phyloP scores from a whole-genome alignment of 2,888 invertebrate genomes.

The Pheosia gnoma region DNA sequence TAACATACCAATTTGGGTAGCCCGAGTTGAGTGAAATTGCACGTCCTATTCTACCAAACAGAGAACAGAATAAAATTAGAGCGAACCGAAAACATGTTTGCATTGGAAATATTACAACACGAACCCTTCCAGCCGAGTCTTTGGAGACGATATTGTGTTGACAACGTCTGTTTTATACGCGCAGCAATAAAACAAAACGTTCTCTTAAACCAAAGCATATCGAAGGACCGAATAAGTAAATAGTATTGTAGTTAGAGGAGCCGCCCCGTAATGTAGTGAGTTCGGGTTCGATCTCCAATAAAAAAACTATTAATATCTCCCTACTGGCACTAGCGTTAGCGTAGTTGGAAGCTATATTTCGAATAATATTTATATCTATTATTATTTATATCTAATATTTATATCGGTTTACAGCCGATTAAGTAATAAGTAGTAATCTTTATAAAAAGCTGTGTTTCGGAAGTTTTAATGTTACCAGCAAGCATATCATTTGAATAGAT shows the following conservation, averaged over 20 bases:
- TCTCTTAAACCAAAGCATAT: slow-evolving; percentile 41
- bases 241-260: too few species aligned
- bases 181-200: slow-evolving; percentile 49
- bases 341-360: too few species aligned
- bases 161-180: slow-evolving; percentile 53
- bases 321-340: too few species aligned
- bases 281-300: neutral
- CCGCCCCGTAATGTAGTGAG: too few species aligned
- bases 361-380: too few species aligned
- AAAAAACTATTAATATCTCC: too few species aligned
- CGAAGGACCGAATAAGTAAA: too few species aligned
- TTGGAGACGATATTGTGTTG: slow-evolving; percentile 50
- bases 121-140: slow-evolving; percentile 43
- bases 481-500: neutral
- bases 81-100: slow-evolving; percentile 62
- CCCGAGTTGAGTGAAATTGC: slow-evolving; percentile 67
- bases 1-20: slow-evolving; percentile 64
- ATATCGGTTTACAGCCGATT: too few species aligned
- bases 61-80: slow-evolving; percentile 67
- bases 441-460: too few species aligned
- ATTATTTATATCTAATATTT: too few species aligned
- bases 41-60: slow-evolving; percentile 63
- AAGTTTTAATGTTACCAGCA: neutral
- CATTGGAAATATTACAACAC: slow-evolving; percentile 60
- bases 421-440: too few species aligned